Evolutionary conservation across 2,797 vertebrate species (phyloP), one percentile per base, ranked within the genome.

Genomic region (Artibeus lituratus): DNA sequence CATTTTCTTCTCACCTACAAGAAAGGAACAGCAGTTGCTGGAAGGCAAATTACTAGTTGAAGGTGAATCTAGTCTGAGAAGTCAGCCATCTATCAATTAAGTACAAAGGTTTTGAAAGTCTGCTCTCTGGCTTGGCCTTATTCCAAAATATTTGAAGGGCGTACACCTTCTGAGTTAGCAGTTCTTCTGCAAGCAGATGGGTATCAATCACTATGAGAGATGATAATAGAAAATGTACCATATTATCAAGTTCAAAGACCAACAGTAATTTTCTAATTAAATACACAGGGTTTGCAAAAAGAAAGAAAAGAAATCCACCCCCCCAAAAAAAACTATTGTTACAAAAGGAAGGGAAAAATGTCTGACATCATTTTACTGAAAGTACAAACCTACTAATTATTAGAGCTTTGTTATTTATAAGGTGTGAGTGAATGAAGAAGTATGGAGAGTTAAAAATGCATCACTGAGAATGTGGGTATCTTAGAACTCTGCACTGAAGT

Each of bases 191-290:
- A 91, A 87, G 76, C 77, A 95, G 90, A 90, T 44, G 35, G 84
- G 24, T 83, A 96, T 95, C 92, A 96, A 94, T 96, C 95, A 97
- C 55, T 49, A 51, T 94, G 89, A 97, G 69, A 95, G 95, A 96
- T 81, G 86, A 77, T 76, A 89, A 83, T 44, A 91, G n/a, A 26
- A 95, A 94, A 94, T 95, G 84, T 47, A 73, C 82, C 97, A 86
- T 94, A 55, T 83, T 92, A 37, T 89, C 73, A 92, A 85, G 44
- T 49, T 87, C 67, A 94, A 86, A 94, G 10, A 95, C 85, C 51
- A 84, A 97, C 6, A 96, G 74, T 95, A 96, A 90, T 69, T 74
- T 92, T 94, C 14, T 44, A 95, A 77, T 90, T 65, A 90, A 39
- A 26, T 87, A 42, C 59, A 82, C 7, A 94, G 8, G 94, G 35